These are phyloP conservation scores for Phrynocephalus forsythii DNA, from an alignment of 2,797 vertebrate species.

Conservation along the genomic window DNA sequence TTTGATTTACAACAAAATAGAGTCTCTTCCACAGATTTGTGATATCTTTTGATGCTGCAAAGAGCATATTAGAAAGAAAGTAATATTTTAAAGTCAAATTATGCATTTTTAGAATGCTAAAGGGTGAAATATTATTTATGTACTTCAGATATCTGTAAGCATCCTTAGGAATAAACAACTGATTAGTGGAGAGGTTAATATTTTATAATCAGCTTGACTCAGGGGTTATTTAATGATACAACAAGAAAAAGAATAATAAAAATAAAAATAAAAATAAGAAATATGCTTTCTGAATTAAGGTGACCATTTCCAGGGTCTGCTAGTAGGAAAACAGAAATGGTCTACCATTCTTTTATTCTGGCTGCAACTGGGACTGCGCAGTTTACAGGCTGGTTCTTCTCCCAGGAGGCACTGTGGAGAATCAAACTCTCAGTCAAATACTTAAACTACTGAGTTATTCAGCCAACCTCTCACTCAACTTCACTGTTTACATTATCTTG, in stretches of 20 bases:
- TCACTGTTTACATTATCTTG: too few species aligned
- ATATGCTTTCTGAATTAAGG: too few species aligned
- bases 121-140: slow-evolving; percentile 7
- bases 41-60: slow-evolving; percentile 1
- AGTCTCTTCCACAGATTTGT: slow-evolving; percentile 15
- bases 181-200: background rate
- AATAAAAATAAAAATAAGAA: too few species aligned
- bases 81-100: slow-evolving; percentile 23
- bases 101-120: slow-evolving; percentile 11
- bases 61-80: slow-evolving; percentile 15
- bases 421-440: too few species aligned
- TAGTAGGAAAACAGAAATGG: too few species aligned
- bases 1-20: slow-evolving; percentile 38
- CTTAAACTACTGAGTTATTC: too few species aligned
- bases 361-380: too few species aligned
- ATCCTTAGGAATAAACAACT: background rate
- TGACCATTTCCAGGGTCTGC: too few species aligned
- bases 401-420: too few species aligned
- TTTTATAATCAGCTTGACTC: background rate
- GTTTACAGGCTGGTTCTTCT: too few species aligned
- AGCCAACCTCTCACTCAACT: too few species aligned
- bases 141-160: background rate
- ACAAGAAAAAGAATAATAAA: background rate
- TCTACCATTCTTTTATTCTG: too few species aligned
- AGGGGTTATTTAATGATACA: background rate